Evolutionary conservation across 2,113 vertebrate species (phyloP), one percentile per base, ranked within the genome.

Genomic region (Megatriorchis doriae): DNA sequence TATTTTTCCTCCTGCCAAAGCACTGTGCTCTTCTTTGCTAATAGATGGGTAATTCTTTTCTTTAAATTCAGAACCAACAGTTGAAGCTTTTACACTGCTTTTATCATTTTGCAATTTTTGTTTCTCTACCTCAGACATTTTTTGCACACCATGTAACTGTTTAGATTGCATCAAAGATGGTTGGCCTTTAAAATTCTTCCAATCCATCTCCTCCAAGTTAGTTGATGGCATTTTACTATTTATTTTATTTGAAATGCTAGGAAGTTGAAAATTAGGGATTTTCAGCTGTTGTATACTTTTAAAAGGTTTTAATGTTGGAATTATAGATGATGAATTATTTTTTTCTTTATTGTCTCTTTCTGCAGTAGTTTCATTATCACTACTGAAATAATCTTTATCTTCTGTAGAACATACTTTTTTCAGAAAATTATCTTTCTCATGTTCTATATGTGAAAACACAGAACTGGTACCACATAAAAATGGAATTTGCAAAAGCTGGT

Each of bases 251-350:
- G 93, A 94, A 93, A 95, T 52, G 27, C 36, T 72, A 36, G 65
- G 38, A 93, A 85, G 36, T 11, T 65, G 75, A 83, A 90, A 97
- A 73, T 19, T 66, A 34, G 89, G 97, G 11, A 97, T 93, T 95
- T 96, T 31, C n/a, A 90, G 68, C 22, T 43, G 45, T 43, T 52
- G 45, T 21, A 96, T 32, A 18, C 10, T 91, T 87, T 36, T 95
- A 61, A 96, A 94, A 70, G 66, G 71, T 53, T 93, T 97, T 66
- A 94, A 20, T 48, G 34, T 48, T 83, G 9, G 78, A 62, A 83
- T 34, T 55, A 34, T 4, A 56, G 14, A 43, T 3, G 70, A 59
- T 18, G 53, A 58, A 34, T 17, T 45, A 0, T 11, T 56, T 79
- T 84, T 91, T 88, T 65, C 77, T 79, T 84, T 71, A 47, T 47